phyloP scores from a whole-genome alignment of 2,113 vertebrate species.

The Eonycteris spelaea region DNA sequence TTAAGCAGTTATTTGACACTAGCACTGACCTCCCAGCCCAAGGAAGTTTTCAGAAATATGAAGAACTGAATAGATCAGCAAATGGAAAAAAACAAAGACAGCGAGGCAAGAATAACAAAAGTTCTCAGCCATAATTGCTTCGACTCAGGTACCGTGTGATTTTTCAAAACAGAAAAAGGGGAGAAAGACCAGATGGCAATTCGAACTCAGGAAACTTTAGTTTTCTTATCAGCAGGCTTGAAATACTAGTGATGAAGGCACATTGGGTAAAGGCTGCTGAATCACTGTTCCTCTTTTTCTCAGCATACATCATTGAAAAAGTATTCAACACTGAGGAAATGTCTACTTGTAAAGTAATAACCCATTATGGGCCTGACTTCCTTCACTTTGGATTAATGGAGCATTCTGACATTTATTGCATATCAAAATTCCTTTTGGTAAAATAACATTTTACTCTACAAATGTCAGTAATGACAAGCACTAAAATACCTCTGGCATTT shows the following conservation, averaged over 20 bases:
- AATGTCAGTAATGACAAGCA: not conserved
- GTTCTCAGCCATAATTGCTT: not conserved
- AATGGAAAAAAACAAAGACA: not conserved
- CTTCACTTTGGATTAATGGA: not conserved
- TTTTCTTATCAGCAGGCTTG: not conserved
- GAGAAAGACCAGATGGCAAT: not conserved
- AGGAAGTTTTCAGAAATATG: not conserved
- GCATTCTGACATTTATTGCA: not conserved
- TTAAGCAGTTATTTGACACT: not conserved
- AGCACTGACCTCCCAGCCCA: not conserved
- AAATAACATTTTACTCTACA: not conserved
- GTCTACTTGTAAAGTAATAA: not conserved
- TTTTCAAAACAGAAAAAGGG: not conserved
- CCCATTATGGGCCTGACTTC: not conserved
- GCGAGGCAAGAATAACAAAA: not conserved
- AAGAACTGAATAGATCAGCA: not conserved
- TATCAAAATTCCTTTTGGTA: not conserved
- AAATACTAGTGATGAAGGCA: no score
- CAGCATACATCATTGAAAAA: not conserved
- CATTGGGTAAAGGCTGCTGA: not conserved
- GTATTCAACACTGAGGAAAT: not conserved
- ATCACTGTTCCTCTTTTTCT: not conserved
- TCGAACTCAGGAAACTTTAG: not conserved
- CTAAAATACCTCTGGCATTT: rapidly evolving
- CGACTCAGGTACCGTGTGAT: rapidly evolving